phyloP scores from a whole-genome alignment of 1,140 invertebrate species.

The Drosophila tropicalis region DNA sequence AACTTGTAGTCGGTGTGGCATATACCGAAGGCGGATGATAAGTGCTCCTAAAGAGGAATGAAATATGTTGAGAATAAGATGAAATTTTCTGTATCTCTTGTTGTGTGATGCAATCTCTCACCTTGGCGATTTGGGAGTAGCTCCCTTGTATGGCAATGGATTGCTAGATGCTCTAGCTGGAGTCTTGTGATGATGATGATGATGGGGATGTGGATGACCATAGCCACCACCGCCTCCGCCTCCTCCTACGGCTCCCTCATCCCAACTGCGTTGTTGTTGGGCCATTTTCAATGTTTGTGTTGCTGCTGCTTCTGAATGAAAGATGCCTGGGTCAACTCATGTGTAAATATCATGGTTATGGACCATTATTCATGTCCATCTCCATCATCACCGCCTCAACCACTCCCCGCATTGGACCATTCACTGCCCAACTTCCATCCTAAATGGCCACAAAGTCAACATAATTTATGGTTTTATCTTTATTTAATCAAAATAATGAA shows the following conservation, averaged over 20 bases:
- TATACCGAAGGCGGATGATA: slow-evolving; percentile 55
- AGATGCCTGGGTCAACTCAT: slow-evolving; percentile 64
- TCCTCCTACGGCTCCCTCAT: slow-evolving; percentile 52
- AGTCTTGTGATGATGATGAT: slow-evolving; percentile 52
- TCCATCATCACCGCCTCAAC: slow-evolving; percentile 4
- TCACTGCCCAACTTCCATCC: slow-evolving; percentile 23
- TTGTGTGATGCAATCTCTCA: slow-evolving; percentile 16
- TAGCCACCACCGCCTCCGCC: not conserved
- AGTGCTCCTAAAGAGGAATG: slow-evolving; percentile 25
- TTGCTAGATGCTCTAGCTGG: slow-evolving; percentile 60
- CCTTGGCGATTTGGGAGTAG: slow-evolving; percentile 76
- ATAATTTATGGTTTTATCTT: slow-evolving; percentile 80
- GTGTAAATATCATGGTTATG: slow-evolving; percentile 74
- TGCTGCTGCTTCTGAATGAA: slow-evolving; percentile 36
- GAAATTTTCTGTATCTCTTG: not conserved
- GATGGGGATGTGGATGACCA: slow-evolving; percentile 39
- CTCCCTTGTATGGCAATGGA: slow-evolving; percentile 69
- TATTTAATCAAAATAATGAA: slow-evolving; percentile 76
- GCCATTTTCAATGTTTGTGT: slow-evolving; percentile 50
- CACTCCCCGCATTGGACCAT: not conserved
- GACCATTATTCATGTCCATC: slow-evolving; percentile 67
- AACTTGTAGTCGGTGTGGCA: slow-evolving; percentile 34
- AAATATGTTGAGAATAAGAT: not conserved
- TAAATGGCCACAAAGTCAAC: slow-evolving; percentile 63
- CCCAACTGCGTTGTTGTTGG: slow-evolving; percentile 74